Conservation (phyloP, 2,888 invertebrate genomes). For the Myopa tessellatipennis region DNA sequence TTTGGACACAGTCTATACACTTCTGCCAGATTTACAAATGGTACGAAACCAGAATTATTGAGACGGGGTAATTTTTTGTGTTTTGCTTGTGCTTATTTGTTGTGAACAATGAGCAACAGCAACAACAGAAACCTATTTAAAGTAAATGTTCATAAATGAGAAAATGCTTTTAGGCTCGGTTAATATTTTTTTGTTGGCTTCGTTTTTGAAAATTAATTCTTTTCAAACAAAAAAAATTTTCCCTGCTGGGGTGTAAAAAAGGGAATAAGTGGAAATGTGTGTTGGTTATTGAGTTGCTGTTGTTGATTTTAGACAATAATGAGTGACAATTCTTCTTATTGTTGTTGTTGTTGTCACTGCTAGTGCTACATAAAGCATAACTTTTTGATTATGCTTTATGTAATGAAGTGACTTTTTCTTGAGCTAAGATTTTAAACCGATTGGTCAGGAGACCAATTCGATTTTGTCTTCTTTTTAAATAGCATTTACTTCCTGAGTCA, state of each 20-base stretch:
- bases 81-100: not conserved
- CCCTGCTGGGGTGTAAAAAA: too few relatives aligned
- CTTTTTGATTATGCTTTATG: conserved; percentile 53
- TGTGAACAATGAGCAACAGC: not conserved
- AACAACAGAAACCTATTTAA: conserved; percentile 2
- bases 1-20: not conserved
- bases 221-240: not conserved
- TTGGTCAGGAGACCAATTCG: too few relatives aligned
- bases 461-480: too few relatives aligned
- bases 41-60: not conserved
- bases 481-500: not conserved
- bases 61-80: not conserved
- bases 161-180: conserved; percentile 3
- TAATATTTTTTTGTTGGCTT: not conserved
- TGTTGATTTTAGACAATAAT: too few relatives aligned
- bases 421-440: too few relatives aligned
- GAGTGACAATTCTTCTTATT: too few relatives aligned
- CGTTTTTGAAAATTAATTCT: not conserved
- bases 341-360: not conserved
- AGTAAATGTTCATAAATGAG: not conserved
- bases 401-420: too few relatives aligned
- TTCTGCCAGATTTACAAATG: conserved; percentile 4
- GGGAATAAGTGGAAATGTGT: conserved; percentile 14
- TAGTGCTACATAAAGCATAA: conserved; percentile 39
- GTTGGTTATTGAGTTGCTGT: not conserved